These are phyloP conservation scores for Aramus guarauna DNA, from an alignment of 2,113 vertebrate genomes.

Conservation along the genomic window DNA sequence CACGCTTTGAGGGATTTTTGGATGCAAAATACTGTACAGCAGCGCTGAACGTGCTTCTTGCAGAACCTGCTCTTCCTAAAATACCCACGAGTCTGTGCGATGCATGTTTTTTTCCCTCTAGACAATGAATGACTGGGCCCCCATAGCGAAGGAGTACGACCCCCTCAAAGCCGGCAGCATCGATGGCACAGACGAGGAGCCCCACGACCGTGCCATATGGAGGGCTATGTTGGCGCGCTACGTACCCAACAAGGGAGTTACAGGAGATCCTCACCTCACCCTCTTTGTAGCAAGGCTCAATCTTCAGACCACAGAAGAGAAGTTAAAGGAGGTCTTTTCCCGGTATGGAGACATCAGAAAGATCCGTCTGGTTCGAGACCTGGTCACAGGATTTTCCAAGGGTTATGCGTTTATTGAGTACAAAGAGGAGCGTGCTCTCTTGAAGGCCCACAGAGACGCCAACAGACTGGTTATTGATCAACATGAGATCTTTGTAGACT, in stretches of 20 bases:
- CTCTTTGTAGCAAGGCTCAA: slow-evolving; percentile 91
- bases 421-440: slow-evolving; percentile 86
- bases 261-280: slow-evolving; percentile 88
- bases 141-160: slow-evolving; percentile 89
- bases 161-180: slow-evolving; percentile 97
- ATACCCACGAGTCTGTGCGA: accelerated
- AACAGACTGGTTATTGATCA: slow-evolving; percentile 92
- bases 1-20: accelerated
- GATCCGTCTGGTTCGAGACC: slow-evolving; percentile 88
- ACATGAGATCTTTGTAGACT: slow-evolving; percentile 91
- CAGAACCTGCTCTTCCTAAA: accelerated
- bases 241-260: slow-evolving; percentile 86
- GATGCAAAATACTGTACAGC: neutral
- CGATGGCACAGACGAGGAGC: slow-evolving; percentile 93
- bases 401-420: slow-evolving; percentile 92
- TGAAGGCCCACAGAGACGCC: slow-evolving; percentile 87
- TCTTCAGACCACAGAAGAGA: slow-evolving; percentile 88
- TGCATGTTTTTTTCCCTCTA: neutral
- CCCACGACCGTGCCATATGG: slow-evolving; percentile 91
- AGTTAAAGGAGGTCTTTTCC: slow-evolving; percentile 86
- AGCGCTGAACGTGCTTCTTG: neutral
- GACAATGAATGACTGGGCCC: slow-evolving; percentile 89
- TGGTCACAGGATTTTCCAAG: slow-evolving; percentile 93
- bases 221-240: slow-evolving; percentile 90
- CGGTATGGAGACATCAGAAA: slow-evolving; percentile 89